Base-by-base conservation (phyloP, 2,113 vertebrate genomes). In the Rhinolophus ferrumequinum region DNA sequence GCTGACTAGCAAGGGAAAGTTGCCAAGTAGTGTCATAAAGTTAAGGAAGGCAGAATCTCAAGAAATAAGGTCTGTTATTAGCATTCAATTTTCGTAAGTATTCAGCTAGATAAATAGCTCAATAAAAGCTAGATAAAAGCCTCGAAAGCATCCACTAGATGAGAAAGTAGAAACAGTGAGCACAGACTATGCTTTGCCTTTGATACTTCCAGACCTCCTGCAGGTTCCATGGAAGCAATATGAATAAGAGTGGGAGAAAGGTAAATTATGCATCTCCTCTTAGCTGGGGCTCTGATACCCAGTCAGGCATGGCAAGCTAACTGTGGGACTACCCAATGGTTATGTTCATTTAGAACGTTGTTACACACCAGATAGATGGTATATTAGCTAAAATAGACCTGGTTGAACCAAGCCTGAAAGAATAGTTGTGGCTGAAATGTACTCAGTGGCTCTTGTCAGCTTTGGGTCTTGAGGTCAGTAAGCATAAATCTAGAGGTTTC, bases 111-210 rank as follows among this genome's bases (percentile, higher is more conserved):
- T 50, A 41, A 72, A 86, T 56, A 21, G 35, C 28, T 66, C 90
- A 44, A 69, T n/a, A 66, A 80, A 72, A 72, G 5, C 38, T 44
- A 67, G 50, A n/a, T 30, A 72, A 66, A 91, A 56, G 22, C 79
- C 14, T 95, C 41, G 16, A 35, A 81, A 47, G 12, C 50, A 70
- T 64, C 38, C 2, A 28, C 22, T 94, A 4, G 73, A 21, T 88
- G 67, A 96, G 58, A 80, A 88, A 58, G 38, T 33, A 73, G 83
- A 94, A 82, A 52, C 21, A n/a, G 26, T 58, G 50, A 95, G 15
- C 58, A 79, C 9, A 35, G 73, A 47, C 19, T n/a, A 30, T 33
- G 33, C 50, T 87, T 86, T 72, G 47, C 47, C 58, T 95, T 38
- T 33, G 67, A 64, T 64, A 21, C 16, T 56, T 73, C 21, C 44